These are phyloP conservation scores for Carollia perspicillata DNA, from an alignment of 2,113 vertebrate species.

Conservation along the genomic window DNA sequence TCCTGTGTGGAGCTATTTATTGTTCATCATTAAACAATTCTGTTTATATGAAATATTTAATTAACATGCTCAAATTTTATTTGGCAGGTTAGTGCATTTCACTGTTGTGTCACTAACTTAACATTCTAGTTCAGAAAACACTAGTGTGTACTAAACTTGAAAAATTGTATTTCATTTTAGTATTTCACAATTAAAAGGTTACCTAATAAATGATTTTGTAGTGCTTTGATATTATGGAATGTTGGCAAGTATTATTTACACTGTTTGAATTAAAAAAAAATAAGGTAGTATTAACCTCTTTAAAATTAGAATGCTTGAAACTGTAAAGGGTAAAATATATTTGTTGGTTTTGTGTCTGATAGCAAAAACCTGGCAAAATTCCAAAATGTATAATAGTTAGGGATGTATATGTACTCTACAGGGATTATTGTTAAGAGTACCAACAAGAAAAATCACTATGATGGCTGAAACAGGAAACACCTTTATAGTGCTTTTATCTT, in stretches of 20 bases:
- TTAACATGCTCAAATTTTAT: conserved; percentile 37
- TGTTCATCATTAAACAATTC: conserved; percentile 22
- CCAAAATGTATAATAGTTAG: neutral
- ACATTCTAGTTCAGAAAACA: neutral
- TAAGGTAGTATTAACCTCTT: neutral
- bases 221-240: conserved; percentile 53
- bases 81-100: conserved; percentile 36
- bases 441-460: neutral
- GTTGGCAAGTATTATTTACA: conserved; percentile 41
- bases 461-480: conserved; percentile 18
- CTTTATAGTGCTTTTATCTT: conserved; percentile 41
- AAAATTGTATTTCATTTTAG: neutral
- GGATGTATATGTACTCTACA: neutral
- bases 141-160: conserved; percentile 23
- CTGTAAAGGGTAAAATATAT: conserved; percentile 23
- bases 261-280: conserved; percentile 37
- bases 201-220: conserved; percentile 49
- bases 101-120: neutral
- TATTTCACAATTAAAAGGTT: conserved; percentile 39
- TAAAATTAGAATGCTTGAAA: conserved; percentile 34
- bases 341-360: conserved; percentile 51
- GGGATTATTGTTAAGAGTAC: conserved; percentile 18
- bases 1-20: neutral
- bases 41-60: conserved; percentile 49
- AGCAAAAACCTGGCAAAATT: neutral